Evolutionary conservation across 2,888 invertebrate species (phyloP).

Genomic region (Branchellion lobata): DNA sequence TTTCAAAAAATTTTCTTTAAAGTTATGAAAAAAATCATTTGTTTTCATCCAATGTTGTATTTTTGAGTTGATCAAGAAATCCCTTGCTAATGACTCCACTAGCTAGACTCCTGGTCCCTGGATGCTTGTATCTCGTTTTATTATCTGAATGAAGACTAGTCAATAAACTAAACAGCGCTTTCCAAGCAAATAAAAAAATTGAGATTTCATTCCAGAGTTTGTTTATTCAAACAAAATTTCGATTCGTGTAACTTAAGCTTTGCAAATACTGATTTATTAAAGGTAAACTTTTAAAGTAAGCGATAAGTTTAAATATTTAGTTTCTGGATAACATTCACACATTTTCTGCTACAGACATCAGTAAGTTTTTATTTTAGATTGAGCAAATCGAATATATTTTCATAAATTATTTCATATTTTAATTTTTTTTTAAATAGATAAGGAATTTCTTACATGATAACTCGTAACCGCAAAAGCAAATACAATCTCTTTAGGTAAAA

Average conservation of each 20-base stretch:
- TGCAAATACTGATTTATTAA: too few species aligned
- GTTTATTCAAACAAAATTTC: too few species aligned
- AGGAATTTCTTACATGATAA: too few species aligned
- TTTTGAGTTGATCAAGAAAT: background rate
- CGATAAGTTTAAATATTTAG: background rate
- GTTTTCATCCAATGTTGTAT: too few species aligned
- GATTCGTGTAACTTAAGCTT: too few species aligned
- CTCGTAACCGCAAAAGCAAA: too few species aligned
- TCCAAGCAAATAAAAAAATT: background rate
- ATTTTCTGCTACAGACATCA: background rate
- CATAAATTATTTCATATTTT: background rate
- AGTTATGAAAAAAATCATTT: too few species aligned
- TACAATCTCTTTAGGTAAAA: too few species aligned
- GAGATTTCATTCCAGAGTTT: too few species aligned
- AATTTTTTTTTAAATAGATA: too few species aligned
- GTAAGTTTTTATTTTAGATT: background rate
- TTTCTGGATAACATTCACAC: background rate
- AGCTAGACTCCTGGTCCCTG: slow-evolving; percentile 1
- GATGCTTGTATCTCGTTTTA: background rate
- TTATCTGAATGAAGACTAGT: background rate
- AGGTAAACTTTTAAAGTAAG: too few species aligned
- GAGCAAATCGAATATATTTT: background rate
- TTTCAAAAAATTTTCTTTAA: background rate
- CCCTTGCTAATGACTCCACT: too few species aligned
- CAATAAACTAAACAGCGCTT: background rate